Evolutionary conservation across 2,113 vertebrate species (phyloP).

Genomic region (Noctilio leporinus): DNA sequence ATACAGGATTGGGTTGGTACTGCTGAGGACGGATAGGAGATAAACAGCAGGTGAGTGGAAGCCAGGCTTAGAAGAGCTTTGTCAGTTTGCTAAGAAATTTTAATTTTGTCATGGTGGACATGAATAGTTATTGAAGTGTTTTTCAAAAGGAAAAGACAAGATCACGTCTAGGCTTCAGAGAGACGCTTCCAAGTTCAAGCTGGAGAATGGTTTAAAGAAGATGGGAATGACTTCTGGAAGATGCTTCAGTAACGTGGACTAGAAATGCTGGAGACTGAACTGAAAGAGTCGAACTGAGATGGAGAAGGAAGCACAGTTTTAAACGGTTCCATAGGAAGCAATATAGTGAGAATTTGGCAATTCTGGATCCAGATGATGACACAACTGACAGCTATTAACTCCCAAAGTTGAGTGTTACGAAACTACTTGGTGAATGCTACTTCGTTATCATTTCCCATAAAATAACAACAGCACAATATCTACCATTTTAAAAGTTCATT

Average conservation of each 20-base stretch:
- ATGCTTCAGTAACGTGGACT: neutral
- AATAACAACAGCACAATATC: neutral
- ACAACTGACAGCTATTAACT: neutral
- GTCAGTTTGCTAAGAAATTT: neutral
- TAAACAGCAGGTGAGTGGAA: neutral
- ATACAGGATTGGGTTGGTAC: neutral
- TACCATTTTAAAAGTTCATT: neutral
- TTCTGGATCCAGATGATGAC: neutral
- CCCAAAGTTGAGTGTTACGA: neutral
- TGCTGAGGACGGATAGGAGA: neutral
- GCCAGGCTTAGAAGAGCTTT: neutral
- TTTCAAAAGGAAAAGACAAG: neutral
- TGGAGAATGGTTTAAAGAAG: neutral
- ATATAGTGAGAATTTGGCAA: neutral
- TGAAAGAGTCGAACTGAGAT: neutral
- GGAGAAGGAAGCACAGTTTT: neutral
- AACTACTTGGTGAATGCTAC: neutral
- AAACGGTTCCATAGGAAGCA: neutral
- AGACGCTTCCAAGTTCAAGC: neutral
- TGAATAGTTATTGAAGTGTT: neutral
- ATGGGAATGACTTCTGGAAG: neutral
- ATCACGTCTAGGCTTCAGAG: neutral
- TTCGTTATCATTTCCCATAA: neutral
- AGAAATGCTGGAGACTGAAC: neutral
- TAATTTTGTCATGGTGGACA: neutral